phyloP scores from a whole-genome alignment of 2,888 invertebrate genomes.

The Achlya flavicornis region DNA sequence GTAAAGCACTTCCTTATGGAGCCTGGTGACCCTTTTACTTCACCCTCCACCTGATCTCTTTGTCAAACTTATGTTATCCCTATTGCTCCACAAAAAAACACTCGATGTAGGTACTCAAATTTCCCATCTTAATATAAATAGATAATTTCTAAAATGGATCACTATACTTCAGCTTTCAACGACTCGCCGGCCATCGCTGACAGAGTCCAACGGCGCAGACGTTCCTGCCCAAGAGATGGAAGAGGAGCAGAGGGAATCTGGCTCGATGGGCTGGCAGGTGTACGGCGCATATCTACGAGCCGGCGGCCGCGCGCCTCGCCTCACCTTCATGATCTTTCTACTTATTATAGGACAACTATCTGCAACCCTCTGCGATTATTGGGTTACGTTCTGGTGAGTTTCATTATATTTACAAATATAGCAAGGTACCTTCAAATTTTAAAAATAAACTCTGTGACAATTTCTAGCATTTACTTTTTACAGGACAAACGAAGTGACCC shows the following conservation, averaged over 20 bases:
- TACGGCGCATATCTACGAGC: constrained; percentile 86
- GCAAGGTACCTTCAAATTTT: too few relatives aligned
- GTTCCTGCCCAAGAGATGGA: constrained; percentile 82
- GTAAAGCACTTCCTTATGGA: too few relatives aligned
- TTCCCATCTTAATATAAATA: too few relatives aligned
- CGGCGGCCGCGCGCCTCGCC: constrained; percentile 80
- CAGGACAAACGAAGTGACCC: constrained; percentile 79
- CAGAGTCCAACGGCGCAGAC: constrained; percentile 74
- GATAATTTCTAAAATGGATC: constrained; percentile 20
- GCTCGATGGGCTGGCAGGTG: constrained; percentile 86
- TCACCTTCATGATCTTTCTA: constrained; percentile 80
- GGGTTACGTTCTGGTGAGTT: constrained; percentile 89
- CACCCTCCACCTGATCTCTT: too few relatives aligned
- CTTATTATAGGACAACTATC: constrained; percentile 86
- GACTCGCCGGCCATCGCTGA: constrained; percentile 72
- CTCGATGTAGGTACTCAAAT: too few relatives aligned
- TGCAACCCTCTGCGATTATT: constrained; percentile 89
- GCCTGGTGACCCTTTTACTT: too few relatives aligned
- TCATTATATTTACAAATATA: not conserved
- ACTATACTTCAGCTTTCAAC: constrained; percentile 63
- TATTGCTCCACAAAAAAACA: too few relatives aligned
- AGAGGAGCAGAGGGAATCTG: constrained; percentile 85
- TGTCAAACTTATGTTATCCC: too few relatives aligned
- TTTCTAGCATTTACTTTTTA: constrained; percentile 15
- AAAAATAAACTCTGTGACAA: too few relatives aligned